Conservation (phyloP, 2,113 vertebrate species). For the Carassius carassius region DNA sequence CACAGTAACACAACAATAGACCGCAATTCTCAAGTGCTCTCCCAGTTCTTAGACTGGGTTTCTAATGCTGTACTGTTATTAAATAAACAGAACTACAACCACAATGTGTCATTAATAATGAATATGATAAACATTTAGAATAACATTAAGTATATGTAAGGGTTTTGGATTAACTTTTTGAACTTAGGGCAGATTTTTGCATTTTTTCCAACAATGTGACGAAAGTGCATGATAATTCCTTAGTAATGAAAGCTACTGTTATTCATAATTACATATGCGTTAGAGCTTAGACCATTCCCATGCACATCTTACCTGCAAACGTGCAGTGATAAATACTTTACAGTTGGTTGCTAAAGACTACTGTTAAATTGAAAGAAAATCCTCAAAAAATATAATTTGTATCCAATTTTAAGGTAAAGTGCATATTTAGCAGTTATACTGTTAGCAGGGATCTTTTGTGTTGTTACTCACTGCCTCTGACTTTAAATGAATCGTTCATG, state of each 20-base stretch:
- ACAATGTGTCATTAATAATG: neutral
- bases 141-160: neutral
- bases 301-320: constrained; percentile 50
- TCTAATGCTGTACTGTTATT: neutral
- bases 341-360: neutral
- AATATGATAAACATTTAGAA: neutral
- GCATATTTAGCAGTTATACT: constrained; percentile 47
- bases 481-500: neutral
- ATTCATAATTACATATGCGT: constrained; percentile 35
- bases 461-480: constrained; percentile 18
- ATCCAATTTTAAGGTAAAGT: constrained; percentile 49
- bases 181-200: neutral
- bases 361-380: constrained; percentile 26
- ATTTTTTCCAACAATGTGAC: neutral
- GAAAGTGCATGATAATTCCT: constrained; percentile 42
- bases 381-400: neutral
- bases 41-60: neutral
- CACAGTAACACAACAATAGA: constrained; percentile 66
- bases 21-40: constrained; percentile 39
- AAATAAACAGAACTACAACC: neutral
- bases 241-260: constrained; percentile 37
- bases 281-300: constrained; percentile 9
- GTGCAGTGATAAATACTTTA: constrained; percentile 28
- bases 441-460: neutral
- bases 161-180: neutral